Conservation (phyloP, 2,113 vertebrate species). For the Channa maculata region DNA sequence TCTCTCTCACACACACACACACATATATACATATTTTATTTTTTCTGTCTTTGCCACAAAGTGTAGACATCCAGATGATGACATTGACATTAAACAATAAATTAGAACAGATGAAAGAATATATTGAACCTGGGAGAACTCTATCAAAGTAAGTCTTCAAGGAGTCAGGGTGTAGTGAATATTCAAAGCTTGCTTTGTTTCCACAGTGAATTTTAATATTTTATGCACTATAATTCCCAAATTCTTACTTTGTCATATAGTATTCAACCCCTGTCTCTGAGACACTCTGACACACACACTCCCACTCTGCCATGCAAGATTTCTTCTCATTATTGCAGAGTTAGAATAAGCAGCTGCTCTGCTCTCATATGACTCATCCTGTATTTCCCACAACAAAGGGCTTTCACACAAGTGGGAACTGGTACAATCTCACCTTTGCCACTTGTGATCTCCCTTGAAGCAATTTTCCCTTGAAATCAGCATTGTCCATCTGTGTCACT, state of each 20-base stretch:
- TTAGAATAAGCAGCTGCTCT: conserved; percentile 41
- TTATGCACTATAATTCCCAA: conserved; percentile 19
- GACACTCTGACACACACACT: conserved; percentile 8
- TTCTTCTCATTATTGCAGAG: conserved; percentile 41
- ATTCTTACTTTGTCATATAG: conserved; percentile 35
- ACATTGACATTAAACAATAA: conserved; percentile 31
- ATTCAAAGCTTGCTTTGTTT: conserved; percentile 34
- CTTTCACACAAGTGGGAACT: conserved; percentile 15
- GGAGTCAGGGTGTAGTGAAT: conserved; percentile 10
- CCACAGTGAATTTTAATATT: conserved; percentile 14
- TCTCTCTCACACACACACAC: no score
- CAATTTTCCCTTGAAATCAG: conserved; percentile 16
- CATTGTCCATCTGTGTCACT: conserved; percentile 24
- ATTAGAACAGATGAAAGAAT: conserved; percentile 23
- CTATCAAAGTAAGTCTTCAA: conserved; percentile 42
- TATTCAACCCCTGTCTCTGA: conserved; percentile 13
- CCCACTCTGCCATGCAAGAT: conserved; percentile 26
- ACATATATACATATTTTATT: no score
- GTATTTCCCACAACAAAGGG: conserved; percentile 49
- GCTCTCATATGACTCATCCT: conserved; percentile 52
- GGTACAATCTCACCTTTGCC: conserved; percentile 15
- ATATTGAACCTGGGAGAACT: conserved; percentile 27
- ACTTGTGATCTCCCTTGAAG: conserved; percentile 2
- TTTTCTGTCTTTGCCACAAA: conserved; percentile 9
- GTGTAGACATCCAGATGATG: conserved; percentile 32